These are phyloP conservation scores for Distichodus sexfasciatus DNA, from an alignment of 2,797 vertebrate species.

Conservation along the genomic window DNA sequence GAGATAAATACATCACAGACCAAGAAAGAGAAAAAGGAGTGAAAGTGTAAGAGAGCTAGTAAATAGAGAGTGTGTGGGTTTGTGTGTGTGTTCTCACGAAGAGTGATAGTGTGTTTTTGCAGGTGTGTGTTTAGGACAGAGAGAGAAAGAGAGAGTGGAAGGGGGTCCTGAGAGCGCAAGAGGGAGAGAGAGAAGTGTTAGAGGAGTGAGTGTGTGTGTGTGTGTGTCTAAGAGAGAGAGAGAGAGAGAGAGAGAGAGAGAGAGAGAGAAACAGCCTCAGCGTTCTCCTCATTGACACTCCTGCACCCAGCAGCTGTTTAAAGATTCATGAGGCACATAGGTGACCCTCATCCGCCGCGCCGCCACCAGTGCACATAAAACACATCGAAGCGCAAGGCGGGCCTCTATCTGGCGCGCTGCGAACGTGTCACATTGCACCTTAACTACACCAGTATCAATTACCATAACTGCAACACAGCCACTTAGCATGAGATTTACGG, in stretches of 20 bases:
- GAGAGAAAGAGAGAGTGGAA: not conserved
- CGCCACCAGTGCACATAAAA: constrained; percentile 72
- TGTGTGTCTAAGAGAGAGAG: not conserved
- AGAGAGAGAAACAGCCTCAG: constrained; percentile 22
- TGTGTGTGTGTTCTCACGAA: too few relatives aligned
- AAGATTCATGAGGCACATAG: constrained; percentile 78
- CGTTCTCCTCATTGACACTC: constrained; percentile 56
- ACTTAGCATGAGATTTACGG: constrained; percentile 72
- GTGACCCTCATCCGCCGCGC: constrained; percentile 69
- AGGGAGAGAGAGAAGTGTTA: not conserved
- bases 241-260: not conserved
- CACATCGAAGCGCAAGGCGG: constrained; percentile 66
- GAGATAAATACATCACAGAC: not conserved
- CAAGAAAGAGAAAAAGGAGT: not conserved
- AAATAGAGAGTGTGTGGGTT: not conserved
- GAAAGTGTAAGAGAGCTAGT: not conserved
- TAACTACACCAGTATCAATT: constrained; percentile 74
- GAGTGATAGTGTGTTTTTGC: too few relatives aligned
- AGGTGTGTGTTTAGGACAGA: too few relatives aligned
- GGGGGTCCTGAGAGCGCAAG: not conserved
- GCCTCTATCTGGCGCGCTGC: constrained; percentile 65
- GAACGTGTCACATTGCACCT: constrained; percentile 72
- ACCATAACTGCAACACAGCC: constrained; percentile 63
- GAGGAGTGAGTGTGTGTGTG: not conserved
- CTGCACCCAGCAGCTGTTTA: constrained; percentile 72